Evolutionary conservation across 2,888 invertebrate species (phyloP), one percentile per base, ranked within the genome.

Genomic region (Tenthredo mesomela): DNA sequence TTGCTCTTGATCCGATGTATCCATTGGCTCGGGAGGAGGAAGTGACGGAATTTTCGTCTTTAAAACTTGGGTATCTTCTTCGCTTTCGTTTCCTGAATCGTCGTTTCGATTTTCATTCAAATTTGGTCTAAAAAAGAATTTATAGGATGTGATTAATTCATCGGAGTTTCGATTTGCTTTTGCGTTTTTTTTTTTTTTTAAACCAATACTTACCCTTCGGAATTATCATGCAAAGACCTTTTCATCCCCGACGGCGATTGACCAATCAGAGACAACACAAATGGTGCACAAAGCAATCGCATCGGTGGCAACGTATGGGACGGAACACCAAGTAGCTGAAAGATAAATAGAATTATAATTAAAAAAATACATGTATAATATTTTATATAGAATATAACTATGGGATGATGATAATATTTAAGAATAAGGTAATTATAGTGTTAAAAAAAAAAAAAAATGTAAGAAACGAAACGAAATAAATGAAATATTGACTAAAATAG

Each of bases 261-360:
- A 12, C 87, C 85, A 47, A 90, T 87, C 71, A 93, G 86, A 40
- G 93, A 92, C 58, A 91, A 87, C 10, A 94, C 88, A 86, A 94
- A 93, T 33, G 93, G 90, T 73, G 89, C 88, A 85, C 93, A 93
- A 7, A 94, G 88, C 85, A 93, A 88, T 85, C 90, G 91, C 90
- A 93, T 91, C 2, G 93, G 92, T 73, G 94, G 93, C 86, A 94
- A 89, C 2, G 94, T 93, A 85, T 94, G 93, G 25, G 93, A 92
- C 10, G 94, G 92, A 71, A 92, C 91, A 18, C 86, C 88, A 85
- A 91, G 85, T 12, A 91, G 86, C 91, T 91, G 87, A 70, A 89
- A 88, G 12, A 84, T 29, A 70, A 54, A n/a, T 77, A 25, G 7
- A 40, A 70, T 70, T n/a, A 29, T n/a, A 29, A 82, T 70, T 83